Evolutionary conservation across 2,888 invertebrate species (phyloP).

Genomic region (Taphrorychus bicolor): DNA sequence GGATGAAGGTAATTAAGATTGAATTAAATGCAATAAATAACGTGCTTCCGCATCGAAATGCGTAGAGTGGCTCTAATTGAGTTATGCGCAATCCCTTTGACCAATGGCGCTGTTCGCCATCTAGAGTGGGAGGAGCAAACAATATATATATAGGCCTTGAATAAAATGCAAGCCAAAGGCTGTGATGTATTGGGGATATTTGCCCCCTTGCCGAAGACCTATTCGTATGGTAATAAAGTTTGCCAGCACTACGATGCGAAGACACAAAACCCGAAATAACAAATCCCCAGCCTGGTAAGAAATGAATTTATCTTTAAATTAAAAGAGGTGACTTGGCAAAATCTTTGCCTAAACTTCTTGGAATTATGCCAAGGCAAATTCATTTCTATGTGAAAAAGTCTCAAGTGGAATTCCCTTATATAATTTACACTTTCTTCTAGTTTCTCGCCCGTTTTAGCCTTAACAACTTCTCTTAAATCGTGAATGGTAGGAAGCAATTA

Average conservation of each 20-base stretch:
- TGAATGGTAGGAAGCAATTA: not conserved
- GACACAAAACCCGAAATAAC: not conserved
- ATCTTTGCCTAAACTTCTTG: slow-evolving; percentile 20
- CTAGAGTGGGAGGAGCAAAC: no score
- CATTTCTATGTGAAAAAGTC: slow-evolving; percentile 24
- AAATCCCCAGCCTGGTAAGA: not conserved
- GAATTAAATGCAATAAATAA: no score
- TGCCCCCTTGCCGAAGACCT: no score
- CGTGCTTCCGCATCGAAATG: no score
- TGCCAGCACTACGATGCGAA: not conserved
- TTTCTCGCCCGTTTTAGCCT: not conserved
- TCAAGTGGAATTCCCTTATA: slow-evolving; percentile 11
- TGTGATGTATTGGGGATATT: no score
- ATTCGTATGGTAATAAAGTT: no score
- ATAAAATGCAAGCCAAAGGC: no score
- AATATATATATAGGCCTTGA: no score
- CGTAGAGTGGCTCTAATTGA: no score
- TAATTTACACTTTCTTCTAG: slow-evolving; percentile 21
- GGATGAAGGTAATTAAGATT: no score
- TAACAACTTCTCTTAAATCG: slow-evolving; percentile 4
- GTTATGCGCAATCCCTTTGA: no score
- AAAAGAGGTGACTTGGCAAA: slow-evolving; percentile 28
- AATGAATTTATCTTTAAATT: slow-evolving; percentile 28
- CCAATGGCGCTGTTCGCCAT: no score
- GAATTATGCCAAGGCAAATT: slow-evolving; percentile 28